A percentile compares a stretch with the other conserved stretches of the same genome.
phyloP scores from a whole-genome alignment of 92 coral and sea anemone species.

The Virgularia gustaviana region DNA sequence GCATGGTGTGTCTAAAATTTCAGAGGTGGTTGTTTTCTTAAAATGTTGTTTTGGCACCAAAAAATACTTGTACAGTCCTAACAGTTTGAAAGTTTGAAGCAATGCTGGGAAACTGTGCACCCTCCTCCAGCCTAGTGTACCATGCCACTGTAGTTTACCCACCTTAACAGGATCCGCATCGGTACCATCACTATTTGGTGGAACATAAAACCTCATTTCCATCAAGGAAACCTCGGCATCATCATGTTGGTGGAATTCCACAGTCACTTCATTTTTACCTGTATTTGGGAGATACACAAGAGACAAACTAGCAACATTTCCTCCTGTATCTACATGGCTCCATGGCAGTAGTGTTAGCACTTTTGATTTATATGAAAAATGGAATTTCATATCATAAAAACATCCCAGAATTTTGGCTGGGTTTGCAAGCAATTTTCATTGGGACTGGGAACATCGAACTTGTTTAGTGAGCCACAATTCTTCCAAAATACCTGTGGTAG shows the following conservation, averaged over 20 bases:
- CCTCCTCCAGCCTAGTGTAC: no score
- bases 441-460: not conserved
- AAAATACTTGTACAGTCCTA: no score
- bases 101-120: no score
- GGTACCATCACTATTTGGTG: slow-evolving; percentile 70
- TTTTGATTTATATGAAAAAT: not conserved
- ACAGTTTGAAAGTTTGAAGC: no score
- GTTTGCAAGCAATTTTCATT: not conserved
- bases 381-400: not conserved
- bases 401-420: not conserved
- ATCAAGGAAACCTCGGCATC: slow-evolving; percentile 94
- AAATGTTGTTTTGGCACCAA: no score
- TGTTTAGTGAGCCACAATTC: not conserved
- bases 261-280: slow-evolving; percentile 97
- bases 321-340: not conserved
- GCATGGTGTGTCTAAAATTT: no score
- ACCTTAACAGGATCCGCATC: slow-evolving; percentile 90
- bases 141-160: no score
- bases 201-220: slow-evolving; percentile 99
- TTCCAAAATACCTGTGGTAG: slow-evolving; percentile 72
- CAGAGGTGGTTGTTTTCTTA: no score
- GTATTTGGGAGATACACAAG: not conserved
- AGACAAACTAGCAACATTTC: not conserved
- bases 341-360: slow-evolving; percentile 19
- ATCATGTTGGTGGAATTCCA: slow-evolving; percentile 98